A percentile compares a stretch with the other conserved stretches of the same genome.
Conservation (phyloP, 1,140 invertebrate genomes). For the Panonychus citri region DNA sequence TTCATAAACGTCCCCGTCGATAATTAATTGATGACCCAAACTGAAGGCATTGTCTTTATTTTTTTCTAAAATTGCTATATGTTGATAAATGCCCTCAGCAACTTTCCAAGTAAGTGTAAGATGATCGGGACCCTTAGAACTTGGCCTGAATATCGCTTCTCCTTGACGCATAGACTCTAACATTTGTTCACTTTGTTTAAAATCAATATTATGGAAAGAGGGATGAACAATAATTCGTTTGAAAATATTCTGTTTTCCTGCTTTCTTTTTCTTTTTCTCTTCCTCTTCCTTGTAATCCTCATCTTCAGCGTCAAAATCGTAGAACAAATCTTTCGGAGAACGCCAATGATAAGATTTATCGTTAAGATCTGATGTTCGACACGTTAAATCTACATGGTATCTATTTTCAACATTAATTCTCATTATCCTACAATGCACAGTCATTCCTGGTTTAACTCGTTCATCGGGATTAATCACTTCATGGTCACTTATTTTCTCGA, state of each 20-base stretch:
- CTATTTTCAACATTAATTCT: conserved; percentile 85
- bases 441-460: conserved; percentile 55
- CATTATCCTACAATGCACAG: conserved; percentile 73
- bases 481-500: conserved; percentile 83
- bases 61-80: conserved; percentile 83
- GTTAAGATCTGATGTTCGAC: conserved; percentile 67
- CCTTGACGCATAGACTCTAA: conserved; percentile 81
- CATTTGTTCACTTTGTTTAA: conserved; percentile 67
- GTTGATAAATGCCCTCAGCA: conserved; percentile 71
- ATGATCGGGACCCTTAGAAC: conserved; percentile 84
- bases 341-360: conserved; percentile 58
- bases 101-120: conserved; percentile 98
- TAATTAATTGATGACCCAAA: conserved; percentile 64
- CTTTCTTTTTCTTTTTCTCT: conserved; percentile 52
- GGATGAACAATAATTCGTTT: conserved; percentile 95
- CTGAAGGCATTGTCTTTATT: conserved; percentile 93
- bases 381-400: conserved; percentile 81
- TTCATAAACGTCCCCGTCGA: conserved; percentile 57
- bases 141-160: conserved; percentile 83
- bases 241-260: conserved; percentile 53
- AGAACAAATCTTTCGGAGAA: conserved; percentile 65
- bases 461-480: conserved; percentile 79
- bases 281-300: conserved; percentile 45
- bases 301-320: conserved; percentile 66
- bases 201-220: conserved; percentile 88